Evolutionary conservation across 2,797 vertebrate genomes (phyloP).

Genomic region (Dromococcyx pavoninus): DNA sequence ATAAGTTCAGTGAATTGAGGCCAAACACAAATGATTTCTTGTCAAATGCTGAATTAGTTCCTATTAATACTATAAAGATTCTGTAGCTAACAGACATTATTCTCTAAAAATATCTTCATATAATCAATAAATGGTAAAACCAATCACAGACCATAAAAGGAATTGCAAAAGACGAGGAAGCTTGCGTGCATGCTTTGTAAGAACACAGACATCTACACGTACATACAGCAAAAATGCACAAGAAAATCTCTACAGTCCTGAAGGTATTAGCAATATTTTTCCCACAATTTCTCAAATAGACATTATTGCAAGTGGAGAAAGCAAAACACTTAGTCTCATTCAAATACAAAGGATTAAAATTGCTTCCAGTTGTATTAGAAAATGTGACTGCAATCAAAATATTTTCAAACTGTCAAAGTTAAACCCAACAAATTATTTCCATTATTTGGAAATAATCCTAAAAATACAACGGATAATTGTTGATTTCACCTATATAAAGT

Average conservation of each 20-base stretch:
- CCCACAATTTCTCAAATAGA: not conserved
- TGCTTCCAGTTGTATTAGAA: not conserved
- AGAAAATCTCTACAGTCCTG: not conserved
- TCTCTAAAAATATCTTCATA: not conserved
- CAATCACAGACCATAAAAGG: not conserved
- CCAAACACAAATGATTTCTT: not conserved
- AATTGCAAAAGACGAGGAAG: not conserved
- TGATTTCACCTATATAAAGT: accelerated
- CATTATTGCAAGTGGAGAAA: not conserved
- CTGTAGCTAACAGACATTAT: not conserved
- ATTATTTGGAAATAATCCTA: not conserved
- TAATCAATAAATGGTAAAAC: not conserved
- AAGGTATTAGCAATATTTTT: not conserved
- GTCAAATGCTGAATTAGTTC: not conserved
- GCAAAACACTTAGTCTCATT: not conserved
- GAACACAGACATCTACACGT: not conserved
- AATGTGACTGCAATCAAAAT: not conserved
- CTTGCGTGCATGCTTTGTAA: not conserved
- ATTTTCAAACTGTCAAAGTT: not conserved
- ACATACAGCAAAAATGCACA: not conserved
- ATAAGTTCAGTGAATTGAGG: not conserved
- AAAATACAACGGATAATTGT: not conserved
- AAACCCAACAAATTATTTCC: not conserved
- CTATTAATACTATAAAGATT: not conserved
- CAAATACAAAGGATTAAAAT: not conserved